Percentiles rank a stretch among this genome's conserved stretches.
Conservation (phyloP, 1,140 invertebrate species). For the Magallana angulata region DNA sequence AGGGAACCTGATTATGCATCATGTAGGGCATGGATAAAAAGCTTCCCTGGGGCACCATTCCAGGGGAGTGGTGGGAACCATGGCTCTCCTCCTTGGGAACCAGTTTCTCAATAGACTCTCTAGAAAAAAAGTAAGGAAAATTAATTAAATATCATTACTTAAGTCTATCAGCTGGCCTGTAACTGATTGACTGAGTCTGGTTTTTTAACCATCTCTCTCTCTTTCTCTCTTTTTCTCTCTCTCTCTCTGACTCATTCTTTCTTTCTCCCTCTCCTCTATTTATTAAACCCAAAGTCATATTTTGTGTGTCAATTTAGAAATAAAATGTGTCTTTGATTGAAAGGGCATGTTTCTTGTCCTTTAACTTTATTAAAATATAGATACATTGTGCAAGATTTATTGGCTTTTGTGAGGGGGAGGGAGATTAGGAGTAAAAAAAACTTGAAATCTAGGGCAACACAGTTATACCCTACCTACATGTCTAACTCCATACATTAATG, state of each 20-base stretch:
- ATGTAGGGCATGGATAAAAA: constrained; percentile 61
- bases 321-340: no score
- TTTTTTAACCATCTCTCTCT: not conserved
- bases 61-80: constrained; percentile 10
- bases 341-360: no score
- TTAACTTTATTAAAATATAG: no score
- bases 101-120: constrained; percentile 55
- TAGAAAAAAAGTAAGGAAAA: constrained; percentile 15
- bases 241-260: not conserved
- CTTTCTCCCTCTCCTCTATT: not conserved
- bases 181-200: not conserved
- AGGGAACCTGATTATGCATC: constrained; percentile 63
- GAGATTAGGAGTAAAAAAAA: no score
- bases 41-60: constrained; percentile 54
- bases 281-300: not conserved
- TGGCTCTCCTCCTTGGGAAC: constrained; percentile 50
- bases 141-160: no score
- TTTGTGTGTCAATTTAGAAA: no score
- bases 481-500: not conserved
- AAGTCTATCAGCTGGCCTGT: no score
- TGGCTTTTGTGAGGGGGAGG: no score
- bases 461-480: not conserved
- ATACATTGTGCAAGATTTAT: no score
- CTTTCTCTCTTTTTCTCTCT: not conserved
- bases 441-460: no score